These are phyloP conservation scores for Perccottus glenii DNA, from an alignment of 2,113 vertebrate species.

Conservation along the genomic window DNA sequence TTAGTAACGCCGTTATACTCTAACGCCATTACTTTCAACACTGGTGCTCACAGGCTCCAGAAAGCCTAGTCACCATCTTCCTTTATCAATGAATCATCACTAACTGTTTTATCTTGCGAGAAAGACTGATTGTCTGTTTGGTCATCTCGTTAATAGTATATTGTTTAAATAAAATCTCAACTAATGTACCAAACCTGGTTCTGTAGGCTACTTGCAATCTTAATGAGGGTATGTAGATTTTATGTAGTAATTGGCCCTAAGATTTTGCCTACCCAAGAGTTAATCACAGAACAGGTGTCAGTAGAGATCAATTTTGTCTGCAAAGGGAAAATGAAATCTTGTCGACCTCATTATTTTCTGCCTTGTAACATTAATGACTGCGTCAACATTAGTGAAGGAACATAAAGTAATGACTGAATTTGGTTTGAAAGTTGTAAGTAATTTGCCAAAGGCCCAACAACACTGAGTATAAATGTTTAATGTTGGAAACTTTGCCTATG, in stretches of 20 bases:
- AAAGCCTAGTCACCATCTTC: too few relatives aligned
- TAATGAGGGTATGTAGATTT: background rate
- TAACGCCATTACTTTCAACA: too few relatives aligned
- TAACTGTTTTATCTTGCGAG: too few relatives aligned
- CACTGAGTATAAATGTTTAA: slow-evolving; percentile 56
- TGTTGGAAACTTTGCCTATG: slow-evolving; percentile 53
- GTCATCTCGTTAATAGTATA: too few relatives aligned
- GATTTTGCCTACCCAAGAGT: background rate
- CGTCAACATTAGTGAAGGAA: slow-evolving; percentile 2
- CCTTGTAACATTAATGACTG: slow-evolving; percentile 30
- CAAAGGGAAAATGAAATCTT: slow-evolving; percentile 25
- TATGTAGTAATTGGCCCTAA: background rate
- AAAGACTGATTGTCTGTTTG: too few relatives aligned
- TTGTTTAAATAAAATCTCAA: too few relatives aligned
- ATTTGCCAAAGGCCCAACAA: slow-evolving; percentile 31
- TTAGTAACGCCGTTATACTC: too few relatives aligned
- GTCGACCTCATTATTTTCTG: slow-evolving; percentile 34
- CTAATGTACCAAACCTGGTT: too few relatives aligned
- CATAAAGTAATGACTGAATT: slow-evolving; percentile 10
- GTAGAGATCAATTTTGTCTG: background rate
- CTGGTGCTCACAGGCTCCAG: too few relatives aligned
- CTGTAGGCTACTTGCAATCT: background rate
- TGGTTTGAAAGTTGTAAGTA: slow-evolving; percentile 32
- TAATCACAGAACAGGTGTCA: background rate
- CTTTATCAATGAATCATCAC: too few relatives aligned